Percentiles rank a stretch among this genome's conserved stretches.
These are phyloP conservation scores for Odocoileus virginianus DNA, from an alignment of 2,113 vertebrate species.

Conservation along the genomic window DNA sequence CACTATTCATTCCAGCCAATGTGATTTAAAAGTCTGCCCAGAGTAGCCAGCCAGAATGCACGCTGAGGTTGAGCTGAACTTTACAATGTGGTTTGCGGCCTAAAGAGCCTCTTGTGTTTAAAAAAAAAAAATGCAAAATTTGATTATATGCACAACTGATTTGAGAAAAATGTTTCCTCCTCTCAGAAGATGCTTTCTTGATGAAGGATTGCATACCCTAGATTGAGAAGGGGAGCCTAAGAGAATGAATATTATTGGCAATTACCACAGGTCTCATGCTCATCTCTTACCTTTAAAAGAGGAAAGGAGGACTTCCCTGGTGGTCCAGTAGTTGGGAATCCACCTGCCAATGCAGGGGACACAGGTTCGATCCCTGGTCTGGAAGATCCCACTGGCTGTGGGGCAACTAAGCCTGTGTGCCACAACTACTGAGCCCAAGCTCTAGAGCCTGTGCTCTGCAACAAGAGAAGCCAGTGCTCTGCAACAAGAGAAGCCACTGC, in stretches of 20 bases:
- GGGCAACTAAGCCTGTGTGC: background rate
- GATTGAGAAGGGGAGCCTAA: background rate
- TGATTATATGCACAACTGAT: background rate
- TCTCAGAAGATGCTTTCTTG: background rate
- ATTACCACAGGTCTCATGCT: background rate
- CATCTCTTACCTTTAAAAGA: background rate
- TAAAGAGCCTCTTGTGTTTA: background rate
- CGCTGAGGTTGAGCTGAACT: constrained; percentile 21
- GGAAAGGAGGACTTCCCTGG: background rate
- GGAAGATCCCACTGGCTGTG: background rate
- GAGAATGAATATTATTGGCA: background rate
- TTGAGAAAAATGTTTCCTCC: background rate
- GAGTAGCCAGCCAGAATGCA: background rate
- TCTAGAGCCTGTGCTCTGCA: background rate
- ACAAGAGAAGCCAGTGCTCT: background rate
- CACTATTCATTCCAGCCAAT: constrained; percentile 37
- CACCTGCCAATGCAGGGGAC: background rate
- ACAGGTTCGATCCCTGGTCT: background rate
- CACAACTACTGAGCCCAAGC: background rate
- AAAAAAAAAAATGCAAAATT: background rate
- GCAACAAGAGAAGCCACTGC: background rate
- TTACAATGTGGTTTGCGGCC: constrained; percentile 1
- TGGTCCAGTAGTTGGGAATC: background rate
- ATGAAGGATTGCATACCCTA: background rate
- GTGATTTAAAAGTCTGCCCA: constrained; percentile 44